phyloP scores from a whole-genome alignment of 2,888 invertebrate species.

The Trilocha varians region DNA sequence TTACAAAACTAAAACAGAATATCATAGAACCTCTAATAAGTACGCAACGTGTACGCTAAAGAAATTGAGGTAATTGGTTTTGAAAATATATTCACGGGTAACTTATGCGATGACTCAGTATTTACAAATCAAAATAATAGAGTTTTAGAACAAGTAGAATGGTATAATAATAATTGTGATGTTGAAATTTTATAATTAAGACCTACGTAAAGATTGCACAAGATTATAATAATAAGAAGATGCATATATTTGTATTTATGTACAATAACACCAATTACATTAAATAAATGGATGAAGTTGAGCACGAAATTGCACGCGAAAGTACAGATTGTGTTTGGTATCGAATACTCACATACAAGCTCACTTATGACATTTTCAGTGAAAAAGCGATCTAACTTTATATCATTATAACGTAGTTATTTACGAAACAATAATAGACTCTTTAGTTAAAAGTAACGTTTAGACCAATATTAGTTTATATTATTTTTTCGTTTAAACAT shows the following conservation, averaged over 20 bases:
- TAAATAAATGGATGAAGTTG: constrained; percentile 19
- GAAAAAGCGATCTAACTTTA: too few relatives aligned
- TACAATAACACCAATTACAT: constrained; percentile 29
- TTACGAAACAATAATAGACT: too few relatives aligned
- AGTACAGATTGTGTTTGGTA: constrained; percentile 51
- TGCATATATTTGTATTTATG: constrained; percentile 20
- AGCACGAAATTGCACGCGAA: constrained; percentile 33
- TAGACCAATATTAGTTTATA: too few relatives aligned
- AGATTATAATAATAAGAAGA: constrained; percentile 24
- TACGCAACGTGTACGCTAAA: constrained; percentile 58
- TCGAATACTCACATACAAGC: constrained; percentile 38
- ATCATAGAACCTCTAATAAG: constrained; percentile 42
- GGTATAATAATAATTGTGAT: not conserved
- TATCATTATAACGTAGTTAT: too few relatives aligned
- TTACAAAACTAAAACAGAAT: constrained; percentile 51
- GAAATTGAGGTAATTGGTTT: constrained; percentile 73
- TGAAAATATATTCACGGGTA: constrained; percentile 62
- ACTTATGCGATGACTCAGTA: constrained; percentile 69
- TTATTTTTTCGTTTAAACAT: too few relatives aligned
- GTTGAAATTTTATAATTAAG: constrained; percentile 22
- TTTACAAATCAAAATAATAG: constrained; percentile 46
- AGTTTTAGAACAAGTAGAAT: constrained; percentile 14
- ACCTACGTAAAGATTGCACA: constrained; percentile 47
- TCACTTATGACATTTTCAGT: too few relatives aligned
- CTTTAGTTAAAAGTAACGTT: too few relatives aligned